phyloP scores from a whole-genome alignment of 2,888 invertebrate genomes.

The Pseudococcus viburni region DNA sequence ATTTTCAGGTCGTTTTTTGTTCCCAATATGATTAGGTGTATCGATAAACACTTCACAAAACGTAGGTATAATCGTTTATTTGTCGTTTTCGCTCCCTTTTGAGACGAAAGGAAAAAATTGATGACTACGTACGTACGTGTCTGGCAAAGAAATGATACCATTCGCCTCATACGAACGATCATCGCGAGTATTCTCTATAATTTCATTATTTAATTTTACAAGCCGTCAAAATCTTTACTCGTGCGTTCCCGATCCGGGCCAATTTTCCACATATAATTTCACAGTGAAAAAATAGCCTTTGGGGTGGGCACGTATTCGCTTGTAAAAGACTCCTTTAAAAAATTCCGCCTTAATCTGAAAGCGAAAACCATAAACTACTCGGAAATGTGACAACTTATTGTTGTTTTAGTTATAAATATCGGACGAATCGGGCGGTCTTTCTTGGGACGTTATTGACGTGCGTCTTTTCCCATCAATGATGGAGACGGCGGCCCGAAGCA shows the following conservation, averaged over 20 bases:
- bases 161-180: neutral
- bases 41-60: neutral
- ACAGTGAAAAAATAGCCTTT: neutral
- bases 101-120: neutral
- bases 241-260: neutral
- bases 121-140: neutral
- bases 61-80: neutral
- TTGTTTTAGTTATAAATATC: slow-evolving; percentile 47
- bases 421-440: slow-evolving; percentile 5
- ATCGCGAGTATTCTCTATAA: neutral
- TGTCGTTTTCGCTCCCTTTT: neutral
- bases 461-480: neutral
- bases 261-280: neutral
- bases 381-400: slow-evolving; percentile 47
- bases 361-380: slow-evolving; percentile 11
- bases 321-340: slow-evolving; percentile 24
- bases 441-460: slow-evolving; percentile 33
- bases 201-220: slow-evolving; percentile 21
- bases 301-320: neutral
- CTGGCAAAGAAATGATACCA: neutral
- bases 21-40: neutral
- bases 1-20: neutral
- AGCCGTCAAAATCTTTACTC: neutral
- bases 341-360: slow-evolving; percentile 36
- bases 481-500: neutral